These are phyloP conservation scores for Metopia argyrocephala DNA, from an alignment of 2,888 invertebrate genomes.

Conservation along the genomic window DNA sequence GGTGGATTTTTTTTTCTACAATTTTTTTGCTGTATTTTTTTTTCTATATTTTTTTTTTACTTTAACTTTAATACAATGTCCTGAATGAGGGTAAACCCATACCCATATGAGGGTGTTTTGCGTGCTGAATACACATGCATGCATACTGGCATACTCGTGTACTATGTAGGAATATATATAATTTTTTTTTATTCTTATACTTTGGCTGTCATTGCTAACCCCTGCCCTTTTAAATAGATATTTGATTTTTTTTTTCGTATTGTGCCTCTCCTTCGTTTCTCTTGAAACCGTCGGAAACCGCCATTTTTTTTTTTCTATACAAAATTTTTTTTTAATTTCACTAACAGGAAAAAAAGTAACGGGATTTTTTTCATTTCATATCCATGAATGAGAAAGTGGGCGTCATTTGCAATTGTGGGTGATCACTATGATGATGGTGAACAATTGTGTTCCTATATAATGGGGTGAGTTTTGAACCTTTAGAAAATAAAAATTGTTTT, in stretches of 20 bases:
- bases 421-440: conserved; percentile 34
- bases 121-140: conserved; percentile 26
- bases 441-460: not conserved
- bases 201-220: conserved; percentile 58
- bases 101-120: conserved; percentile 60
- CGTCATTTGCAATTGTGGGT: conserved; percentile 49
- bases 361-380: conserved; percentile 32
- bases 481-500: no score
- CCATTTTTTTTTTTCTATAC: conserved; percentile 70
- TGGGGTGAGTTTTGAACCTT: not conserved
- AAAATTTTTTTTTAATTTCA: conserved; percentile 52
- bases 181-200: conserved; percentile 26
- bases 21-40: conserved; percentile 44
- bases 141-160: not conserved
- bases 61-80: conserved; percentile 52
- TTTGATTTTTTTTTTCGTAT: conserved; percentile 36
- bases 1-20: conserved; percentile 60
- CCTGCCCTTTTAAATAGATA: conserved; percentile 53
- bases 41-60: conserved; percentile 33
- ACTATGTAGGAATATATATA: not conserved
- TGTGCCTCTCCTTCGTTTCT: conserved; percentile 56
- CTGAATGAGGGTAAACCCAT: conserved; percentile 58
- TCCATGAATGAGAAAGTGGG: conserved; percentile 53
- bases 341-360: conserved; percentile 40
- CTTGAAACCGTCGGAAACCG: conserved; percentile 68